Evolutionary conservation across 2,888 invertebrate genomes (phyloP), one percentile per base, ranked within the genome.

Genomic region (Apodemia duryi): DNA sequence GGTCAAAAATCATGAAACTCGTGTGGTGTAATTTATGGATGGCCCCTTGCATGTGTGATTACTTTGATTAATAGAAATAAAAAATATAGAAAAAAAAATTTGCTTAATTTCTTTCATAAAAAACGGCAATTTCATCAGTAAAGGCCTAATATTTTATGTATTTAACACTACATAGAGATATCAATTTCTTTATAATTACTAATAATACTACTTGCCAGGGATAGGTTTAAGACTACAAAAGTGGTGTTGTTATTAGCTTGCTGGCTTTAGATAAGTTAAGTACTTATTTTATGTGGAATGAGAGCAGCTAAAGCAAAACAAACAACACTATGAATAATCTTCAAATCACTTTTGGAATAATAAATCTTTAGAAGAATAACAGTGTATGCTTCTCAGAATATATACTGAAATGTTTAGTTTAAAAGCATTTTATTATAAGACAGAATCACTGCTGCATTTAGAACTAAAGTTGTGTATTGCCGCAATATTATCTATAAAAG

Each of bases 361-460:
- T 54, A 54, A 54, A 54, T 54, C 54, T 54, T 54, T 29, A 54
- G 4, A 54, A 54, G 54, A 11, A 54, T 54, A 54, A 54, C 54
- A 54, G 29, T 28, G 10, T 32, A 54, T 29, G 54, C 6, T 54
- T 54, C 54, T 11, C 28, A 11, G 54, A 54, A 29, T 38, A 29
- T 54, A 28, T 29, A 32, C 29, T 11, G 32, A 54, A 54, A 32
- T 54, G 11, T 54, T 54, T 54, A 32, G 11, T 54, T 54, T 11
- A 54, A 2, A 54, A 54, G 10, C 11, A 54, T 54, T 54, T 54
- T 54, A 54, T 54, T 54, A 54, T 29, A 32, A 54, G 54, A 28
- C 3, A 32, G 28, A 29, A 54, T 54, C 29, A 54, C 28, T 29
- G 54, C 32, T 28, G 28, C 10, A 52, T 28, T 9, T 28, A 3